Conservation (phyloP, 1,140 invertebrate species). For the Lepidurus packardi region DNA sequence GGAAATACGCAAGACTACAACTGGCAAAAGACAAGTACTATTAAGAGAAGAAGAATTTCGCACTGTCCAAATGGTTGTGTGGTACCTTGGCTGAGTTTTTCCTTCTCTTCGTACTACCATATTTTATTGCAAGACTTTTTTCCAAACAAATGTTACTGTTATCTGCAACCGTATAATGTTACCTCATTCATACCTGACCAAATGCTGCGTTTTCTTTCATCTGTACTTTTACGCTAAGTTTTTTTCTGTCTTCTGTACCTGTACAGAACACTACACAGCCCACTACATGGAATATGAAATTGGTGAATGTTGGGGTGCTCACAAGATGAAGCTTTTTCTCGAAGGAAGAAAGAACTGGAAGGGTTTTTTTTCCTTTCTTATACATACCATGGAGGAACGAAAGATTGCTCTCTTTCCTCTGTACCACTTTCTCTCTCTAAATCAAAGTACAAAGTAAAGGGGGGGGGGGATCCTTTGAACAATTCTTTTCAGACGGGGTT, state of each 20-base stretch:
- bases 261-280: constrained; percentile 14
- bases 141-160: constrained; percentile 37
- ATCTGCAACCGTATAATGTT: constrained; percentile 29
- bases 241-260: constrained; percentile 1
- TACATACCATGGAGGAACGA: not conserved
- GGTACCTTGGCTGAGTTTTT: constrained; percentile 35
- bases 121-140: constrained; percentile 36
- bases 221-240: constrained; percentile 8
- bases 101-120: constrained; percentile 36
- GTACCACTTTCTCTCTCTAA: not conserved
- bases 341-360: not conserved
- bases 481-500: not conserved
- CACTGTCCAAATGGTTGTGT: constrained; percentile 35
- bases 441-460: not conserved
- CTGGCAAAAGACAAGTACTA: constrained; percentile 32
- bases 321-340: not conserved
- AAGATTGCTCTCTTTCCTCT: constrained; percentile 1
- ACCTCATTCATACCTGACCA: constrained; percentile 3
- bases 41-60: constrained; percentile 34
- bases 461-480: not conserved
- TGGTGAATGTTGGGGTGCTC: constrained; percentile 16
- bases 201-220: constrained; percentile 8
- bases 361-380: not conserved
- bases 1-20: not conserved
- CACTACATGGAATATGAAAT: constrained; percentile 16